A percentile compares a stretch with the other conserved stretches of the same genome.
Conservation (phyloP, 2,797 vertebrate genomes). For the Chelidonichthys spinosus region DNA sequence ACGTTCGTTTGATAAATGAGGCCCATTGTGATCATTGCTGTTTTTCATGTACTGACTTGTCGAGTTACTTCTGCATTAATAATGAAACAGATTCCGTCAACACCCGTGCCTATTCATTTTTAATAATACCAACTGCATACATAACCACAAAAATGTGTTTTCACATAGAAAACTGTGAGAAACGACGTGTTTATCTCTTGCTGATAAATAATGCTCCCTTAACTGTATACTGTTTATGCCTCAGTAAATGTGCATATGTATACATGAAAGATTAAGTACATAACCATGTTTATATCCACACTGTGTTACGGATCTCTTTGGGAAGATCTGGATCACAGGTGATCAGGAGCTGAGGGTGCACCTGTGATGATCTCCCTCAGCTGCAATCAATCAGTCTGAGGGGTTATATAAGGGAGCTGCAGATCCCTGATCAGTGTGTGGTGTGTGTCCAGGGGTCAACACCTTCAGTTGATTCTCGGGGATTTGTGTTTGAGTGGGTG, state of each 20-base stretch:
- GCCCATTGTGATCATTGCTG: background rate
- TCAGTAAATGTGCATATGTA: background rate
- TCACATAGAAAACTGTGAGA: conserved; percentile 1
- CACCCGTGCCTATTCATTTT: conserved; percentile 26
- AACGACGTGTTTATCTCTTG: background rate
- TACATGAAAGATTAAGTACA: background rate
- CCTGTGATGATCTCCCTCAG: too few species aligned
- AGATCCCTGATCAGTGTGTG: too few species aligned
- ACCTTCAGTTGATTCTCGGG: too few species aligned
- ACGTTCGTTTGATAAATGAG: too few species aligned
- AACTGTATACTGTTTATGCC: background rate
- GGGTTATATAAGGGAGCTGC: too few species aligned
- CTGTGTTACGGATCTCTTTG: background rate
- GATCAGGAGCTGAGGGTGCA: too few species aligned
- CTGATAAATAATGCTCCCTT: background rate
- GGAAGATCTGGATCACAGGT: too few species aligned
- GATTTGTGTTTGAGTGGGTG: too few species aligned
- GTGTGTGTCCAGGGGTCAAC: too few species aligned
- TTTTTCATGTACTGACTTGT: conserved; percentile 12
- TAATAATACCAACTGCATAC: background rate
- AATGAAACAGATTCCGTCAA: conserved; percentile 26
- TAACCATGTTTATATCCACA: background rate
- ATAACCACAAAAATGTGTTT: background rate
- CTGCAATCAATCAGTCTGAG: too few species aligned
- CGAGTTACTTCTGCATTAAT: conserved; percentile 28